These are phyloP conservation scores for Drosophila quadrilineata DNA, from an alignment of 1,140 invertebrate species.

Conservation along the genomic window DNA sequence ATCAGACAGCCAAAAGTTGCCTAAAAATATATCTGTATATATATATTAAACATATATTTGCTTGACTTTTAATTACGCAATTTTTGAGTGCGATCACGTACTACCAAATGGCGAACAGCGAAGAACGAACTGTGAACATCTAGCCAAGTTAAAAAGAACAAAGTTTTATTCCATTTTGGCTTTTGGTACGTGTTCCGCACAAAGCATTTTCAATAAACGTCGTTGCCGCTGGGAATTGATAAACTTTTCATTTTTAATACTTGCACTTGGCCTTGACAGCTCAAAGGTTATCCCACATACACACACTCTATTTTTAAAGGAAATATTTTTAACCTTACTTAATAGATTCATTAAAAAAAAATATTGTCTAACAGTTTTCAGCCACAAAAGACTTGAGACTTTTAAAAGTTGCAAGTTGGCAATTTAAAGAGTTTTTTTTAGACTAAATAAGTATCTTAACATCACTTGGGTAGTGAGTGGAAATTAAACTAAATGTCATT, in stretches of 20 bases:
- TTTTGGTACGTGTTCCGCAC: slow-evolving; percentile 62
- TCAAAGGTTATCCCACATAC: slow-evolving; percentile 17
- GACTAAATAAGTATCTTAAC: too few species aligned
- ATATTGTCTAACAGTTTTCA: too few species aligned
- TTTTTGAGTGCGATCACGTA: slow-evolving; percentile 65
- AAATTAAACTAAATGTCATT: too few species aligned
- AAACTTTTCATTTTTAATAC: too few species aligned
- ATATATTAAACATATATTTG: slow-evolving; percentile 32
- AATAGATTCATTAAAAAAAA: slow-evolving; percentile 18
- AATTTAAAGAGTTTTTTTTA: background rate
- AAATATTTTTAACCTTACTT: slow-evolving; percentile 34
- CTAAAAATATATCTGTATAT: slow-evolving; percentile 52
- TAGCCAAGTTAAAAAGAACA: slow-evolving; percentile 45
- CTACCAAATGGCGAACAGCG: too few species aligned
- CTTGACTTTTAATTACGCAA: slow-evolving; percentile 66
- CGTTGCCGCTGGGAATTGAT: slow-evolving; percentile 30
- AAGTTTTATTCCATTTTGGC: slow-evolving; percentile 57
- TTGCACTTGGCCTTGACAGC: slow-evolving; percentile 49
- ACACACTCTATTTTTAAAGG: background rate
- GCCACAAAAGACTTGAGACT: too few species aligned
- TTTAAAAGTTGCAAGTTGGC: slow-evolving; percentile 3
- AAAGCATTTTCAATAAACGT: slow-evolving; percentile 72
- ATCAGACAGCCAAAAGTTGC: slow-evolving; percentile 53
- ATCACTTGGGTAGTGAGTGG: too few species aligned
- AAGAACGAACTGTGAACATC: too few species aligned